Conservation (phyloP, 2,888 invertebrate genomes). For the Drosophila algonquin region DNA sequence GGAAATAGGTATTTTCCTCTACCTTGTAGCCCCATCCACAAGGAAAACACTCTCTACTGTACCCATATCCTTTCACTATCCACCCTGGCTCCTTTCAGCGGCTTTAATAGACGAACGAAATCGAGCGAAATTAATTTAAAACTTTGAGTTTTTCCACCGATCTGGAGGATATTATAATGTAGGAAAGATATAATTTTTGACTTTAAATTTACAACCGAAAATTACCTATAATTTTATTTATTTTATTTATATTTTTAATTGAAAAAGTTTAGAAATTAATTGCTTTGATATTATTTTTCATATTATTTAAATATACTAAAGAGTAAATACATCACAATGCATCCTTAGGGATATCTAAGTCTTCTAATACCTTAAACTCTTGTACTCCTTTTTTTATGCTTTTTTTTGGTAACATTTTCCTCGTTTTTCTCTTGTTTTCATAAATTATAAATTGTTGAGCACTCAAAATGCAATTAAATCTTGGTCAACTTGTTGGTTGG, state of each 20-base stretch:
- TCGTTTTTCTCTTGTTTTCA: constrained; percentile 39
- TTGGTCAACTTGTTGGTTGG: constrained; percentile 72
- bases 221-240: too few species aligned
- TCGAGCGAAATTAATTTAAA: too few species aligned
- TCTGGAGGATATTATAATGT: neutral
- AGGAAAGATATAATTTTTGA: too few species aligned
- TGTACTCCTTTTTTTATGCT: neutral
- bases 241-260: too few species aligned
- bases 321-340: too few species aligned
- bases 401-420: constrained; percentile 44
- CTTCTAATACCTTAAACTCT: neutral
- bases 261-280: too few species aligned
- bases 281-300: too few species aligned
- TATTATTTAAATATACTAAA: too few species aligned
- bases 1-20: neutral
- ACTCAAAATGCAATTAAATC: constrained; percentile 79
- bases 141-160: neutral
- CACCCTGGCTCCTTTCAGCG: neutral
- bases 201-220: too few species aligned
- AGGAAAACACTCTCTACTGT: constrained; percentile 7
- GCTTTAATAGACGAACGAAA: too few species aligned
- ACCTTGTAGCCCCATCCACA: neutral
- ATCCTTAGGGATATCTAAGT: too few species aligned
- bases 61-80: constrained; percentile 3
- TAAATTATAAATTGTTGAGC: constrained; percentile 72